Evolutionary conservation across 2,888 invertebrate genomes (phyloP).

Genomic region (Notocelia uddmanniana): DNA sequence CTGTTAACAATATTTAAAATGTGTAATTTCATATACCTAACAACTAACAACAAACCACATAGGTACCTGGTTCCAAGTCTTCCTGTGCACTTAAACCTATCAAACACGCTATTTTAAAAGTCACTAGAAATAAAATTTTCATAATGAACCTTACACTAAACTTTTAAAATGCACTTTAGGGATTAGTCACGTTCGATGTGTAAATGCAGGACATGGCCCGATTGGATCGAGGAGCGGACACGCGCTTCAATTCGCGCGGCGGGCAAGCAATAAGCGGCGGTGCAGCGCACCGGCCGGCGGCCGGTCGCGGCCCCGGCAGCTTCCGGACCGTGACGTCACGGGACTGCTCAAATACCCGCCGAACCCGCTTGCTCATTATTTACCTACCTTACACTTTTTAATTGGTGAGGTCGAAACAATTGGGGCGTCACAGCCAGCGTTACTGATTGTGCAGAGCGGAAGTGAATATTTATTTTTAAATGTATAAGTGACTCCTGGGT

Average conservation of each 20-base stretch:
- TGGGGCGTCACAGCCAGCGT: constrained; percentile 73
- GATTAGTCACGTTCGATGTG: constrained; percentile 61
- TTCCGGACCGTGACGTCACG: constrained; percentile 76
- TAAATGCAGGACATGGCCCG: constrained; percentile 68
- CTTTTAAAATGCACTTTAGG: constrained; percentile 40
- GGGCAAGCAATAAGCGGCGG: constrained; percentile 74
- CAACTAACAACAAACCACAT: constrained; percentile 45
- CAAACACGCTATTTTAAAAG: constrained; percentile 24
- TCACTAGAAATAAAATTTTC: constrained; percentile 19
- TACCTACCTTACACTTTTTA: constrained; percentile 82
- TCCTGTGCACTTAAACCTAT: constrained; percentile 62
- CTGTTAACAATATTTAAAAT: not conserved
- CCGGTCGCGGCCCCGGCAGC: constrained; percentile 57
- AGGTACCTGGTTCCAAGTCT: constrained; percentile 67
- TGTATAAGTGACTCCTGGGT: no score
- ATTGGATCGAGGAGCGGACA: constrained; percentile 76
- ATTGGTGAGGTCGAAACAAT: constrained; percentile 83
- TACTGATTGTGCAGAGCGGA: constrained; percentile 54
- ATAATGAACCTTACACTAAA: constrained; percentile 34
- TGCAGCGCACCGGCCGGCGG: constrained; percentile 70
- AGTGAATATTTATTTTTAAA: not conserved
- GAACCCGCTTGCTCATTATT: constrained; percentile 52
- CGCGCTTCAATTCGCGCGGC: constrained; percentile 81
- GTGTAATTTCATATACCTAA: not conserved
- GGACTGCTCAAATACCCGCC: constrained; percentile 53